Evolutionary conservation across 2,113 vertebrate species (phyloP).

Genomic region (Syngnathus scovelli): DNA sequence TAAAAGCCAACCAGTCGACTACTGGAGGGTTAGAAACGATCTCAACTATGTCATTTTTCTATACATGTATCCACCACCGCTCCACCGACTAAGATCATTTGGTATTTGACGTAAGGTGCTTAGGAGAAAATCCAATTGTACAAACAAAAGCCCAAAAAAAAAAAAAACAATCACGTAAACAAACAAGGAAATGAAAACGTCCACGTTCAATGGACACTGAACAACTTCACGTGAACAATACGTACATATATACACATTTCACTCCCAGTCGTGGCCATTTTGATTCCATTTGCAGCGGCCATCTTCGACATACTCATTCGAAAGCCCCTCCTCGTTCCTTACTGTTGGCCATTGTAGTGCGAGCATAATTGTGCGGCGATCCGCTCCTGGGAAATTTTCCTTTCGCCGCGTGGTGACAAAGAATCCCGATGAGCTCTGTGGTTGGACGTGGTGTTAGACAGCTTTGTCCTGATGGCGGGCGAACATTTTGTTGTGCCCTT

Average conservation of each 20-base stretch:
- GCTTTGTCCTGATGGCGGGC: not conserved
- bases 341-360: not conserved
- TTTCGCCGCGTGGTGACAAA: not conserved
- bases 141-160: constrained; percentile 14
- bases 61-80: not conserved
- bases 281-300: not conserved
- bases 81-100: constrained; percentile 33
- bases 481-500: not conserved
- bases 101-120: constrained; percentile 58
- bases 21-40: constrained; percentile 10
- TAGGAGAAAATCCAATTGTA: constrained; percentile 27
- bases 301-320: not conserved
- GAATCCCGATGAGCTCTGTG: not conserved
- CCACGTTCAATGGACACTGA: constrained; percentile 25
- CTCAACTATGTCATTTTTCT: not conserved
- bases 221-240: constrained; percentile 40
- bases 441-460: not conserved
- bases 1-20: constrained; percentile 5
- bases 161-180: not conserved
- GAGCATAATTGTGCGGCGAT: not conserved
- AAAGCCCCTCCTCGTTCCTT: not conserved
- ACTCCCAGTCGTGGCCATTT: not conserved
- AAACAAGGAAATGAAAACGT: constrained; percentile 8
- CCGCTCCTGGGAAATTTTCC: not conserved
- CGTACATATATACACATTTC: constrained; percentile 23